Evolutionary conservation across 2,797 vertebrate genomes (phyloP), one percentile per base, ranked within the genome.

Genomic region (Pseudomugil gertrudae): DNA sequence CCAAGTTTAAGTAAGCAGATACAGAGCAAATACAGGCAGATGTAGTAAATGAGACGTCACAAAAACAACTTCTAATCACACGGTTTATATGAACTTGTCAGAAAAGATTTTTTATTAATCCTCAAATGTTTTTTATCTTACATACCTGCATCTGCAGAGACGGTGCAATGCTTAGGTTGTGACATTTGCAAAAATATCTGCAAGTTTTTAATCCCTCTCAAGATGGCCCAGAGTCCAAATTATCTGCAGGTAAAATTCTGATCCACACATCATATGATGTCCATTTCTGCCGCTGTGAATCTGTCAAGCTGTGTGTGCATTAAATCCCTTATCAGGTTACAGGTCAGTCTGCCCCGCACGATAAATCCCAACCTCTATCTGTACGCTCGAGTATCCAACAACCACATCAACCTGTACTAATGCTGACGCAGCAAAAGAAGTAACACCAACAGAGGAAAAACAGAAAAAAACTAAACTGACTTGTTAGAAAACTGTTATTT

Each of bases 301-400:
- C 23, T 15, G 38, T 38, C 38, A 48, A 23, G 24, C 63, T 56
- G 30, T 38, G 35, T 59, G 33, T 48, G 23, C 40, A 69, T 66
- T 40, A 50, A 35, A 32, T 54, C 32, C 24, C 40, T 51, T 57
- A 61, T 66, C 24, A 35, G 6, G 56, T 52, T 56, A 26, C 36
- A 57, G 57, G 21, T 33, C 62, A 52, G 48, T 32, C 52, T 27
- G 58, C 38, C 24, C 51, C 23, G 26, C 26, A 51, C 27, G 17
- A 64, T 32, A 23, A 19, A 23, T 14, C 17, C 47, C 32, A 68
- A 56, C 62, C 26, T 52, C 33, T 48, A 56, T 62, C 14, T 19
- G 65, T 15, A 68, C 47, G 29, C 38, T 15, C 23, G 9, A 33
- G 68, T n/a, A 54, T 24, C 19, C 35, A 21, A 50, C 52, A n/a